Conservation (phyloP, 2,797 vertebrate species). For the Coregonus sp. region DNA sequence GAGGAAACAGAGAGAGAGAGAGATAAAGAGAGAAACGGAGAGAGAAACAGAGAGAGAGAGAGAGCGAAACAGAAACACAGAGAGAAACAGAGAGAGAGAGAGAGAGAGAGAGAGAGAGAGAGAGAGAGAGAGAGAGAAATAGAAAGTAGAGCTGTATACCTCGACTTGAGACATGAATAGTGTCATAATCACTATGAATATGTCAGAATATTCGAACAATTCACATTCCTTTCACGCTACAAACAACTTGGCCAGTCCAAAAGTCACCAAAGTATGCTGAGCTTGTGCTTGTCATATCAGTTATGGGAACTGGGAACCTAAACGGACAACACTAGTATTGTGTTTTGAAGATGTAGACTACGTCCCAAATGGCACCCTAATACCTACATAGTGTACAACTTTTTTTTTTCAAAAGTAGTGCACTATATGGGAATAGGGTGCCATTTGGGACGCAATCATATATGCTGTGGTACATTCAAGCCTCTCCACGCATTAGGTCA, state of each 20-base stretch:
- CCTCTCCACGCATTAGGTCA: neutral
- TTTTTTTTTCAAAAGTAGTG: no score
- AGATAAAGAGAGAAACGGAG: no score
- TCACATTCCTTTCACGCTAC: neutral
- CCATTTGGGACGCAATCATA: neutral
- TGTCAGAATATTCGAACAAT: slow-evolving; percentile 1
- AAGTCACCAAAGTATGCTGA: no score
- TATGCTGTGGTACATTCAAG: neutral
- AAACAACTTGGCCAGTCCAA: slow-evolving; percentile 12
- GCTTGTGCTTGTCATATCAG: no score
- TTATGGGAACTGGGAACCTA: neutral
- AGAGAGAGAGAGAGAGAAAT: slow-evolving; percentile 1
- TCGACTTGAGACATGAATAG: slow-evolving; percentile 26
- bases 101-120: slow-evolving; percentile 7
- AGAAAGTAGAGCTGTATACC: neutral
- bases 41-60: no score
- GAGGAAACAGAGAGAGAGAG: neutral
- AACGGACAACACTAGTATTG: neutral
- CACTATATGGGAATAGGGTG: no score
- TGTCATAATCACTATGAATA: slow-evolving; percentile 16
- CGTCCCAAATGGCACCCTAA: no score
- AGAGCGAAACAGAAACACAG: no score
- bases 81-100: no score
- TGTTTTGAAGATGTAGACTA: slow-evolving; percentile 11
- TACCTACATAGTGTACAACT: no score